Percentiles rank a stretch among this genome's conserved stretches.
Conservation (phyloP, 2,888 invertebrate genomes). For the Andrena bicolor region DNA sequence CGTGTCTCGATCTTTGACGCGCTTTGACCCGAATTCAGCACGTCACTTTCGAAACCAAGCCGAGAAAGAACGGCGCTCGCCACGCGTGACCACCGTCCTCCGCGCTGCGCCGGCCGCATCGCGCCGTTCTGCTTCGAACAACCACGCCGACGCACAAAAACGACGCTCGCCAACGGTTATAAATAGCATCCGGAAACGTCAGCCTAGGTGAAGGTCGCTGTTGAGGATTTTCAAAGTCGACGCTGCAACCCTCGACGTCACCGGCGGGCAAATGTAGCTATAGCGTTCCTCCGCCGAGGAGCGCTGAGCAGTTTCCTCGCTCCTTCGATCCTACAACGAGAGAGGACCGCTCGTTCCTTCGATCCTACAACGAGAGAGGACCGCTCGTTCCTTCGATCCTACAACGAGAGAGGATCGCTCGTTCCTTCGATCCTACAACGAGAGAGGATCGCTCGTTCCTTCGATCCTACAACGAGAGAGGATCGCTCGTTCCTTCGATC, state of each 20-base stretch:
- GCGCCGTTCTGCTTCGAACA: slow-evolving; percentile 1
- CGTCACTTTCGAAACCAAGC: slow-evolving; percentile 2
- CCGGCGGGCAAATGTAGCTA: too few species aligned
- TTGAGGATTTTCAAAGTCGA: not conserved
- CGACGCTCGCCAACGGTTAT: slow-evolving; percentile 37
- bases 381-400: not conserved
- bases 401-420: not conserved
- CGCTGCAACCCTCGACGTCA: not conserved
- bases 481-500: not conserved
- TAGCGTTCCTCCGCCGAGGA: too few species aligned
- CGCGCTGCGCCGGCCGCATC: too few species aligned
- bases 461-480: not conserved
- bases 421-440: not conserved
- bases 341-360: not conserved
- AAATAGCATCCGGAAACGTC: slow-evolving; percentile 52
- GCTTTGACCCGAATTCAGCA: not conserved
- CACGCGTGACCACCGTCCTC: not conserved
- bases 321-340: not conserved
- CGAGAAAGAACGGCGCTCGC: not conserved
- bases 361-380: not conserved
- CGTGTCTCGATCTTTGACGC: too few species aligned
- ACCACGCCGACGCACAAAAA: slow-evolving; percentile 10
- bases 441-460: not conserved
- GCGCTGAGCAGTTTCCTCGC: not conserved
- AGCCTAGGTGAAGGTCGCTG: slow-evolving; percentile 59